Base-by-base conservation (phyloP, 2,797 vertebrate species). In the Lindbergichthys nudifrons region DNA sequence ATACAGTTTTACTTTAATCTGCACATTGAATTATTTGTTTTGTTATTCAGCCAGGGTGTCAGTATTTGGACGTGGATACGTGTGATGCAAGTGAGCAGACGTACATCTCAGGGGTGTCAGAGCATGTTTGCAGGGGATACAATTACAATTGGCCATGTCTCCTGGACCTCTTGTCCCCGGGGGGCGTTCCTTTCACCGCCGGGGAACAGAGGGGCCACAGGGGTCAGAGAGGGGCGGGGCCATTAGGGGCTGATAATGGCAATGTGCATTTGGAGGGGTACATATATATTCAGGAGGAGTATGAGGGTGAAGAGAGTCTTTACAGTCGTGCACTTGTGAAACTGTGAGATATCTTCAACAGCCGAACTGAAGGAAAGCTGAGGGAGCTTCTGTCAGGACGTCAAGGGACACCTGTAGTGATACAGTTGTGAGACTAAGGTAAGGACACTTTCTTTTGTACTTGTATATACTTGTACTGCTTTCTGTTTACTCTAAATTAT, bases 71-170 rank as follows among this genome's bases (percentile, higher is more conserved):
- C 3, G 15, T 7, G 18, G 54, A 50, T 50, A 48, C 16, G 7
- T 43, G 41, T 76, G 66, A 63, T 54, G 48, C 3, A 42, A 52
- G 65, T 56, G 63, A 59, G 51, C 32, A 65, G 57, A 54, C 50
- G 59, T 48, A 14, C 10, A 48, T 47, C 76, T 50, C 48, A 16
- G 26, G 39, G 63, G 58, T 67, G 59, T 88, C 77, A 63, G 21
- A 4, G 15, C 56, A 36, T 93, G 87, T 95, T 94, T 95, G 92
- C 76, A 87, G 73, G 73, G 80, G 88, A 88, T 94, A n/a, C n/a
- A 93, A 94, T 94, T 92, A 88, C 85, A 89, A 83, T 23, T 61
- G 65, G 69, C 74, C 65, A 18, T 60, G 79, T 84, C 42, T 46
- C 83, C 59, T 77, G 58, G 78, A 79, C 45, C 48, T 87, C 68